These are phyloP conservation scores for Papilio aristodemus DNA, from an alignment of 1,140 invertebrate genomes.

Conservation along the genomic window DNA sequence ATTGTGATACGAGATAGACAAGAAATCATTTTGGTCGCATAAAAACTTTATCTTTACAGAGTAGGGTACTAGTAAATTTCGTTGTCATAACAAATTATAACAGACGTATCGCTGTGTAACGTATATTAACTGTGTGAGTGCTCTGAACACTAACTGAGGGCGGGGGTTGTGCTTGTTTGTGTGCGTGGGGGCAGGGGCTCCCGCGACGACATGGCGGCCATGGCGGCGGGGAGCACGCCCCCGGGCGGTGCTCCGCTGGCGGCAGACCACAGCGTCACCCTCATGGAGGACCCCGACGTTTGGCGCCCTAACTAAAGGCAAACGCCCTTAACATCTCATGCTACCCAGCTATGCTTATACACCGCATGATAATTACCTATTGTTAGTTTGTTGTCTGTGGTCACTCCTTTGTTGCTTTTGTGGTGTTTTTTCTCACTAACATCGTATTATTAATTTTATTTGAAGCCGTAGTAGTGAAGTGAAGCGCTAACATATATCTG, in stretches of 20 bases:
- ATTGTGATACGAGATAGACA: too few species aligned
- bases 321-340: slow-evolving; percentile 37
- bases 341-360: slow-evolving; percentile 28
- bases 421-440: not conserved
- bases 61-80: too few species aligned
- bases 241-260: slow-evolving; percentile 78
- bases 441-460: too few species aligned
- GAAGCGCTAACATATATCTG: too few species aligned
- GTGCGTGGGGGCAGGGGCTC: slow-evolving; percentile 87
- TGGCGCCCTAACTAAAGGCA: slow-evolving; percentile 92
- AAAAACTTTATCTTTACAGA: too few species aligned
- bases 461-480: too few species aligned
- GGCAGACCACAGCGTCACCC: slow-evolving; percentile 86
- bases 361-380: not conserved
- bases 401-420: not conserved
- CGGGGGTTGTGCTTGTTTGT: slow-evolving; percentile 34
- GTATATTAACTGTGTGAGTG: not conserved
- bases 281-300: slow-evolving; percentile 93
- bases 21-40: too few species aligned
- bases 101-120: not conserved
- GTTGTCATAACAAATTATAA: not conserved
- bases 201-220: slow-evolving; percentile 90
- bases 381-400: not conserved
- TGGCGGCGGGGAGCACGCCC: slow-evolving; percentile 85
- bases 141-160: slow-evolving; percentile 34